Evolutionary conservation across 2,888 invertebrate species (phyloP).

Genomic region (Aproaerema taeniolella): DNA sequence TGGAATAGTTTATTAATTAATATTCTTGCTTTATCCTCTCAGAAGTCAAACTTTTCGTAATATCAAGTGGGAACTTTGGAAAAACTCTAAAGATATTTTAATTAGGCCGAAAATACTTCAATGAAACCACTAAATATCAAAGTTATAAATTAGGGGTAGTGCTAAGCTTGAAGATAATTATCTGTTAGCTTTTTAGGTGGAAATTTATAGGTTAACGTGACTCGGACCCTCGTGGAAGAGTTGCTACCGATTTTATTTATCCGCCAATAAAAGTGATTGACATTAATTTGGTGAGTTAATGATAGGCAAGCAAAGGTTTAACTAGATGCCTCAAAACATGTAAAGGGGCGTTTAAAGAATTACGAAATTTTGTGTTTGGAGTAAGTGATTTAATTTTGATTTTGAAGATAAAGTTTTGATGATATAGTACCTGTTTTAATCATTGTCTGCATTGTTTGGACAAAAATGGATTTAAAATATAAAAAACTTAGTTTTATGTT

Average conservation of each 20-base stretch:
- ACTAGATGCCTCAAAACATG: neutral
- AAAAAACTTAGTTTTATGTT: too few species aligned
- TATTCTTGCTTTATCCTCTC: slow-evolving; percentile 35
- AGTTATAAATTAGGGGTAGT: slow-evolving; percentile 55
- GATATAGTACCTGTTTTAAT: too few species aligned
- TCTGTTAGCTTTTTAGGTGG: slow-evolving; percentile 42
- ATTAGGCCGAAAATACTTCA: slow-evolving; percentile 63
- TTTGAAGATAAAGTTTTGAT: too few species aligned
- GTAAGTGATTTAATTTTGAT: too few species aligned
- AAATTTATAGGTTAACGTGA: slow-evolving; percentile 51
- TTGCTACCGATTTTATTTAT: slow-evolving; percentile 65
- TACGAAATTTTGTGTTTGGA: too few species aligned
- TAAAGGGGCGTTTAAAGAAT: too few species aligned
- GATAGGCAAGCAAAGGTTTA: slow-evolving; percentile 28
- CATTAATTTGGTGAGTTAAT: slow-evolving; percentile 51
- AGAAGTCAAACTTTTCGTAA: slow-evolving; percentile 25
- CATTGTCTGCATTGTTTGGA: too few species aligned
- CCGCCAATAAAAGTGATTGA: slow-evolving; percentile 67
- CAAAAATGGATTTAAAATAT: too few species aligned
- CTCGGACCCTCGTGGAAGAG: slow-evolving; percentile 31
- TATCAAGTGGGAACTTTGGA: slow-evolving; percentile 34
- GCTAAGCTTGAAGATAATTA: slow-evolving; percentile 49
- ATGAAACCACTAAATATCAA: slow-evolving; percentile 50
- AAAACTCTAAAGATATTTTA: slow-evolving; percentile 54
- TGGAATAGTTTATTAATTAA: slow-evolving; percentile 49